Conservation (phyloP, 2,113 vertebrate genomes). For the Lamprotornis superbus region DNA sequence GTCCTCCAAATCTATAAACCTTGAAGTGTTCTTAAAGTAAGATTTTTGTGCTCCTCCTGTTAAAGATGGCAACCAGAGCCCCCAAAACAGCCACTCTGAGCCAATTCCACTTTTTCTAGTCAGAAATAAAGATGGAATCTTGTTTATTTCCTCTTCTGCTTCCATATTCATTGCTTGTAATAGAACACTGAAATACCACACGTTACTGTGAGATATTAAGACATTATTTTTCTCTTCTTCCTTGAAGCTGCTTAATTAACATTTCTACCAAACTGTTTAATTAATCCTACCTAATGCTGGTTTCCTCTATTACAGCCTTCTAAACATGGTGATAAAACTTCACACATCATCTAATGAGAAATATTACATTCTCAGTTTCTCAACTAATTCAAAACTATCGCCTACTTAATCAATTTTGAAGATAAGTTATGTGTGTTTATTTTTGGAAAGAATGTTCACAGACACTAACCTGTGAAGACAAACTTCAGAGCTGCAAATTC, state of each 20-base stretch:
- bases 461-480: background rate
- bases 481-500: background rate
- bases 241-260: slow-evolving; percentile 11
- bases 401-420: background rate
- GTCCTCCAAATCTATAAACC: background rate
- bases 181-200: background rate
- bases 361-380: background rate
- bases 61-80: background rate
- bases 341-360: background rate
- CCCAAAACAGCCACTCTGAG: background rate
- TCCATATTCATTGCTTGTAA: background rate
- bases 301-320: background rate
- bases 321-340: background rate
- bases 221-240: background rate
- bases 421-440: background rate
- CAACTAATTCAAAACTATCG: background rate
- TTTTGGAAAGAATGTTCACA: background rate
- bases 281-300: background rate
- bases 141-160: background rate
- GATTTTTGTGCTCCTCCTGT: background rate
- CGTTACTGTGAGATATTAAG: background rate
- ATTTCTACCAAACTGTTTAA: slow-evolving; percentile 1
- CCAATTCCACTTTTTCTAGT: background rate
- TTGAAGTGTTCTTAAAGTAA: background rate
- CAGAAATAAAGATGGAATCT: background rate